Conservation (phyloP, 2,888 invertebrate genomes). For the Pheosia tremula region DNA sequence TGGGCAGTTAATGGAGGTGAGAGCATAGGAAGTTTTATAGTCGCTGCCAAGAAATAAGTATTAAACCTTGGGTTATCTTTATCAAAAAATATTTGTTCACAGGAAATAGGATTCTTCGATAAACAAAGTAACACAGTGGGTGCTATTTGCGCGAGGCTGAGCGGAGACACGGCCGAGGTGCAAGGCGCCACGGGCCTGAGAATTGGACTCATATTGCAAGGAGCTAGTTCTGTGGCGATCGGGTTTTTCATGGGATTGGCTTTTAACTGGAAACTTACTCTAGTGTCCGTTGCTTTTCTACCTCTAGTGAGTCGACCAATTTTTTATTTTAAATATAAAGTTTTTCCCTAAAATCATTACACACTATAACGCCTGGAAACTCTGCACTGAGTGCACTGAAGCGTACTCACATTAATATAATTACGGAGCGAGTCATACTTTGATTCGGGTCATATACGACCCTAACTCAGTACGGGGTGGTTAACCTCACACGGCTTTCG, state of each 20-base stretch:
- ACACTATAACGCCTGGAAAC: too few species aligned
- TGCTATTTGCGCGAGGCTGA: conserved; percentile 85
- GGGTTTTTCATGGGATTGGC: conserved; percentile 83
- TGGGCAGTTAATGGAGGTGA: too few species aligned
- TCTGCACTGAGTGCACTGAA: too few species aligned
- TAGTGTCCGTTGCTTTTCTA: conserved; percentile 84
- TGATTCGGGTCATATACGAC: too few species aligned
- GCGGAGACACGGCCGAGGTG: conserved; percentile 86
- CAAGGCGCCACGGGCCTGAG: conserved; percentile 86
- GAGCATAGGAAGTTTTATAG: too few species aligned
- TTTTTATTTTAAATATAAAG: too few species aligned
- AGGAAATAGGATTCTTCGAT: conserved; percentile 87
- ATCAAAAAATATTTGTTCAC: conserved; percentile 3
- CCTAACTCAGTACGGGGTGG: too few species aligned
- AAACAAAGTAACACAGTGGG: conserved; percentile 85
- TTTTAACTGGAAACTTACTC: conserved; percentile 86
- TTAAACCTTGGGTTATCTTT: neutral
- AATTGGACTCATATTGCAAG: conserved; percentile 86
- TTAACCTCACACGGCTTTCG: too few species aligned
- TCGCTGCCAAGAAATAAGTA: neutral
- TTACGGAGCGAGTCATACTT: too few species aligned
- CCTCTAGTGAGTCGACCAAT: conserved; percentile 76
- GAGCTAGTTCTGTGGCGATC: conserved; percentile 83
- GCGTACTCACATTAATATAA: too few species aligned
- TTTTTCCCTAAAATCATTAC: too few species aligned